These are phyloP conservation scores for Daboia siamensis DNA, from an alignment of 2,113 vertebrate genomes.

Conservation along the genomic window DNA sequence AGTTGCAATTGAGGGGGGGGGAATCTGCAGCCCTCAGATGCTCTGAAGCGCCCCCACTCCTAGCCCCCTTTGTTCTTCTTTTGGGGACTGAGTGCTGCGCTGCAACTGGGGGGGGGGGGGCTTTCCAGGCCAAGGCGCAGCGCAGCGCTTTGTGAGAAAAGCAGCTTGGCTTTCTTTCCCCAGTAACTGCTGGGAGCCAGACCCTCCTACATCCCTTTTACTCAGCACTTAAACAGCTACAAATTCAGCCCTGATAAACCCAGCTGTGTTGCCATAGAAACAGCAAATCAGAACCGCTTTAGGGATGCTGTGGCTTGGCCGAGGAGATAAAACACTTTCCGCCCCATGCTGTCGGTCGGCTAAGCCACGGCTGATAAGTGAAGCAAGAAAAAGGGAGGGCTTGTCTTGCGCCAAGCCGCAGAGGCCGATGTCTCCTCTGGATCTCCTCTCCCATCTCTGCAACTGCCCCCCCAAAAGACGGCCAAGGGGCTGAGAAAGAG, in stretches of 20 bases:
- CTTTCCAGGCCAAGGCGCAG: neutral
- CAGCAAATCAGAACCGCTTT: conserved; percentile 65
- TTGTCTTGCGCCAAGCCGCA: neutral
- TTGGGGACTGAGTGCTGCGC: neutral
- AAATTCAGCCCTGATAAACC: conserved; percentile 31
- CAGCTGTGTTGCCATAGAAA: conserved; percentile 75
- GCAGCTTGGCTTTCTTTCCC: no score
- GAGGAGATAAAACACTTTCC: conserved; percentile 79
- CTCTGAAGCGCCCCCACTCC: neutral
- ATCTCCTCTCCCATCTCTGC: neutral
- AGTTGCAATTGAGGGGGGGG: neutral
- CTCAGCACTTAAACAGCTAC: conserved; percentile 16
- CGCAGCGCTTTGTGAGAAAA: neutral
- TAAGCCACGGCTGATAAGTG: conserved; percentile 70
- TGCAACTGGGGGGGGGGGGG: neutral
- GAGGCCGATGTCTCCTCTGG: neutral
- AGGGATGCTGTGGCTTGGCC: conserved; percentile 67
- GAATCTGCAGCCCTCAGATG: no score
- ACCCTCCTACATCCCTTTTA: conserved; percentile 12
- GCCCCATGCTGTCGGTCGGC: conserved; percentile 72
- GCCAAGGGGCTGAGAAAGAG: neutral
- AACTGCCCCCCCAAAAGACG: accelerated
- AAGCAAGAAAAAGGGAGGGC: conserved; percentile 48
- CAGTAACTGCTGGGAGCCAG: neutral
- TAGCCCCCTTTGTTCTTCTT: neutral